Evolutionary conservation across 2,888 invertebrate species (phyloP), one percentile per base, ranked within the genome.

Genomic region (Ophion costatus): DNA sequence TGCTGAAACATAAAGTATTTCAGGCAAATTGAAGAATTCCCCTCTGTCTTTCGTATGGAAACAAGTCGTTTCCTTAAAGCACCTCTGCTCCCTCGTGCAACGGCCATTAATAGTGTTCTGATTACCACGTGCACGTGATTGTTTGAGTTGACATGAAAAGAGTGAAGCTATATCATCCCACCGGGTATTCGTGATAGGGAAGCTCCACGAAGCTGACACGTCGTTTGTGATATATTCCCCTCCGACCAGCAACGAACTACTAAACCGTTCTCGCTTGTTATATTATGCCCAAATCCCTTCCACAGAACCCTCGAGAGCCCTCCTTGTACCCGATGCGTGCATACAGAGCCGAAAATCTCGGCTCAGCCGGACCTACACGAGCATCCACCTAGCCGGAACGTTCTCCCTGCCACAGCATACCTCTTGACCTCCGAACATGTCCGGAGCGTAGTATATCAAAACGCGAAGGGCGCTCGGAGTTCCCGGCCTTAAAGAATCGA

Each of bases 261-360:
- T 56, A 64, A 79, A 63, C 59, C 71, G 64, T 76, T 20, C 69
- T 59, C 51, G 69, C 75, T 64, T 56, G 33, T 76, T 84, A 79
- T 71, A 64, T 57, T 10, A 71, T 57, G 24, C 64, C 42, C 64
- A 29, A 61, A 80, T 73, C 61, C 56, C 79, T 61, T 57, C 38
- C 10, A 24, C 38, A 56, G 70, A 79, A 67, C 70, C 71, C 24
- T 61, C 38, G 17, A 79, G 45, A 51, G 51, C 33, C 59, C 10
- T 11, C 59, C 33, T 9, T 51, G 22, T 29, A 29, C 29, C 14
- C 1, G n/a, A 70, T n/a, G 22, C 14, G 29, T n/a, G 24, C 56
- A 67, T 51, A 24, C 17, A 69, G 45, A 59, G 38, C 59, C 82
- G 51, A 75, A 80, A 84, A 82, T 84, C 82, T 80, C 67, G 71